Base-by-base conservation (phyloP, 2,113 vertebrate genomes). In the Campylomormyrus tamandua region DNA sequence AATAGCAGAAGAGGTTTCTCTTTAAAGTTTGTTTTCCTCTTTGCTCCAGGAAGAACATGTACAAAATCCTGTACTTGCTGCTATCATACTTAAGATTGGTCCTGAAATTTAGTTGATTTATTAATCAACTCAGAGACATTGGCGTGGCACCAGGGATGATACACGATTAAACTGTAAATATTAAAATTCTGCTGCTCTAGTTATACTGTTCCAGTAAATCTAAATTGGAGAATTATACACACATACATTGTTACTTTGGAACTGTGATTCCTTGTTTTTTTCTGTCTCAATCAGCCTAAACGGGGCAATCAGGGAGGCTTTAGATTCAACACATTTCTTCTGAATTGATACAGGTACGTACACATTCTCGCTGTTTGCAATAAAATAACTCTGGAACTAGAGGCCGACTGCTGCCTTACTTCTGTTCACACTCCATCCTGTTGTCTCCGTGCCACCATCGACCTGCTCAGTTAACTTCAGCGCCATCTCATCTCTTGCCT, bases 381-480 rank as follows among this genome's bases (percentile, higher is more conserved):
- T 4, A 7, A 58, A 31, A 19, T 7, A 31, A 31, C 2, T 21
- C 15, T 45, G 21, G 46, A 9, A 15, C 58, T 48, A 62, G 1
- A 3, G 7, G n/a, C 53, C 5, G 6, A 39, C 19, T 48, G 77
- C 85, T 1, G 0, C 50, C 85, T 53, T 49, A 2, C 8, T 58
- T 15, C 49, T 10, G 21, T 1, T 83, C 9, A 1, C 11, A 4
- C 5, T 27, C n/a, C 5, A 3, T 42, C 48, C 88, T 3, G 62
- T 24, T 10, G 62, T 89, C 90, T 90, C 89, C 45, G 1, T 84
- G 87, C 88, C 89, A 3, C 50, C 90, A 91, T 91, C 90, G 3
- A 89, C 91, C 90, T 35, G 89, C 87, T 92, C 92, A 93, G 94
- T 96, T 95, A 95, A 94, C 89, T 92, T 90, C 77, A 90, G 90